Percentiles rank a stretch among this genome's conserved stretches.
phyloP scores from a whole-genome alignment of 2,888 invertebrate genomes.

The Mycalesis mineus region DNA sequence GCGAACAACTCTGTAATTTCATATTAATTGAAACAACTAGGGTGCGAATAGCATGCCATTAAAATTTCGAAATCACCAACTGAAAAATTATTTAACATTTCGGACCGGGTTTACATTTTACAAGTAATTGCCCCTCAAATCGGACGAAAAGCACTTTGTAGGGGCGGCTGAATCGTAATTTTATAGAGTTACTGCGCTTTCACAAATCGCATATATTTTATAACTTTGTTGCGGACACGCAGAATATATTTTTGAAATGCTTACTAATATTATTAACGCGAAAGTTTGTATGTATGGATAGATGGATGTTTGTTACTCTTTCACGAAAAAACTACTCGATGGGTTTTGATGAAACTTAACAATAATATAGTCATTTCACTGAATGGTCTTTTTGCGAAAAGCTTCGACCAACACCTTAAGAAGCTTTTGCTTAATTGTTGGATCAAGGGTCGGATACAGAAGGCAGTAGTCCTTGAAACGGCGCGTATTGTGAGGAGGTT shows the following conservation, averaged over 20 bases:
- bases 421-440: too few relatives aligned
- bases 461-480: too few relatives aligned
- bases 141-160: slow-evolving; percentile 6
- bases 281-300: too few relatives aligned
- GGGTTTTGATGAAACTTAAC: too few relatives aligned
- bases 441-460: too few relatives aligned
- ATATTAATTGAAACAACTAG: neutral
- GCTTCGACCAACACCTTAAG: too few relatives aligned
- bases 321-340: too few relatives aligned
- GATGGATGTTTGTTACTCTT: too few relatives aligned
- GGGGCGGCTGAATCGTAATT: slow-evolving; percentile 4
- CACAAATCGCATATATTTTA: neutral
- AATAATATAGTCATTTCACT: too few relatives aligned
- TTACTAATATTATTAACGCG: too few relatives aligned
- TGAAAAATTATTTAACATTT: slow-evolving; percentile 4
- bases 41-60: neutral
- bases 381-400: too few relatives aligned
- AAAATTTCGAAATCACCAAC: neutral
- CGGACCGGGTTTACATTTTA: slow-evolving; percentile 6
- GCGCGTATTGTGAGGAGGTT: too few relatives aligned
- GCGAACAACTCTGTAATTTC: neutral
- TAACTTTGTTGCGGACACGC: neutral
- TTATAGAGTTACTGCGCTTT: neutral
- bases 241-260: neutral
- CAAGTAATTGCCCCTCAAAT: slow-evolving; percentile 11